A percentile compares a stretch with the other conserved stretches of the same genome.
Conservation (phyloP, 2,797 vertebrate genomes). For the Catamblyrhynchus diadema region DNA sequence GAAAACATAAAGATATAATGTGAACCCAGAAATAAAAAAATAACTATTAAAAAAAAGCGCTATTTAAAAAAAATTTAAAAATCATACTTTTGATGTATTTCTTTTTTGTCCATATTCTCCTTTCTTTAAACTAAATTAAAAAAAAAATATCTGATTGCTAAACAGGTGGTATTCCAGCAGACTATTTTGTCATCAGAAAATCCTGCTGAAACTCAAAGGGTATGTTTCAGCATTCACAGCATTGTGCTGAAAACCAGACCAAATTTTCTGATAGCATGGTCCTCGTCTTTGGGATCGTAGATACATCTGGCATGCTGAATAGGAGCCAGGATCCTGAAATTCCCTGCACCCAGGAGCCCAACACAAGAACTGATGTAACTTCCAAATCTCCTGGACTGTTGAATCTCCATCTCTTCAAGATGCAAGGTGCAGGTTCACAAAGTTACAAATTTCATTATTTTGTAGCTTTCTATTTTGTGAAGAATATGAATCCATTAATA, state of each 20-base stretch:
- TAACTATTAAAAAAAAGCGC: not conserved
- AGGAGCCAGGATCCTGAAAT: not conserved
- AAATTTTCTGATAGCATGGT: not conserved
- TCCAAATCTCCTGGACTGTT: not conserved
- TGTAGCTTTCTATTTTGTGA: not conserved
- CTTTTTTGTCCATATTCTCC: not conserved
- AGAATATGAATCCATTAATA: not conserved
- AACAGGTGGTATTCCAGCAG: not conserved
- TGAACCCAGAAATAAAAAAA: not conserved
- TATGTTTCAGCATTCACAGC: not conserved
- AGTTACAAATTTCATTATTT: not conserved
- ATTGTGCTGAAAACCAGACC: not conserved
- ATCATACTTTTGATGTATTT: not conserved
- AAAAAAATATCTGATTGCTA: not conserved
- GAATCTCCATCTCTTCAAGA: not conserved
- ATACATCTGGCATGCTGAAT: not conserved
- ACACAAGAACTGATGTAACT: not conserved
- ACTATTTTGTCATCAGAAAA: not conserved
- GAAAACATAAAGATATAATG: not conserved
- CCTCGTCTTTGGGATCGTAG: not conserved
- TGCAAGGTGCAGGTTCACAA: not conserved
- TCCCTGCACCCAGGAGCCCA: not conserved
- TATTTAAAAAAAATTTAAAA: not conserved
- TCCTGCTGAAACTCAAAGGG: not conserved
- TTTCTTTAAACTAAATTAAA: not conserved